phyloP scores from a whole-genome alignment of 2,113 vertebrate species.

The Nibea albiflora region DNA sequence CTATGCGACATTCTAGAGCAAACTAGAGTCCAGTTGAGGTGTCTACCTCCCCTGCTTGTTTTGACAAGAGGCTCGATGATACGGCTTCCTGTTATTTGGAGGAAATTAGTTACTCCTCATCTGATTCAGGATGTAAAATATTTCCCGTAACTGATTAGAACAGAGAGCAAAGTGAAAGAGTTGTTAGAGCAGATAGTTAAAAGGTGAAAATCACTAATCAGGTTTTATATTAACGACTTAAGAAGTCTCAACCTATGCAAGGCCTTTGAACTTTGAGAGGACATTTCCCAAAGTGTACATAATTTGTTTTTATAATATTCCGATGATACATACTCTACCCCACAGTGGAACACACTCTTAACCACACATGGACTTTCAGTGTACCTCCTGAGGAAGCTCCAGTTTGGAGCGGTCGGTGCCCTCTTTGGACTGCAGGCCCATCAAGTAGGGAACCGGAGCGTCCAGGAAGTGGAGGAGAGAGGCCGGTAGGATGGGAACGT shows the following conservation, averaged over 20 bases:
- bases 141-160: background rate
- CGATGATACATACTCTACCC: too few species aligned
- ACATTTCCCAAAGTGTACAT: background rate
- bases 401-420: constrained; percentile 93
- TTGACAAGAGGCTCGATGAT: background rate
- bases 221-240: background rate
- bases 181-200: too few species aligned
- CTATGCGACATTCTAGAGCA: background rate
- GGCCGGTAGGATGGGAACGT: constrained; percentile 94
- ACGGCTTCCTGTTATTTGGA: background rate
- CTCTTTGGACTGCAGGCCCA: constrained; percentile 95
- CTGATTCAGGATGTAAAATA: background rate
- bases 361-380: background rate
- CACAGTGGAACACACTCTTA: background rate
- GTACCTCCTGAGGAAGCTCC: constrained; percentile 96
- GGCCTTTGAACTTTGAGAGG: background rate
- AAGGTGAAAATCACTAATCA: background rate
- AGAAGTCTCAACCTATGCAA: background rate
- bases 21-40: background rate
- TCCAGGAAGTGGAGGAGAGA: constrained; percentile 96
- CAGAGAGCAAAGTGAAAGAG: too few species aligned
- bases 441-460: constrained; percentile 94
- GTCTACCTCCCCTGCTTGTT: background rate
- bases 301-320: too few species aligned
- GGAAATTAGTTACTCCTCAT: background rate